These are phyloP conservation scores for Thamnophis elegans DNA, from an alignment of 2,797 vertebrate genomes.

Conservation along the genomic window DNA sequence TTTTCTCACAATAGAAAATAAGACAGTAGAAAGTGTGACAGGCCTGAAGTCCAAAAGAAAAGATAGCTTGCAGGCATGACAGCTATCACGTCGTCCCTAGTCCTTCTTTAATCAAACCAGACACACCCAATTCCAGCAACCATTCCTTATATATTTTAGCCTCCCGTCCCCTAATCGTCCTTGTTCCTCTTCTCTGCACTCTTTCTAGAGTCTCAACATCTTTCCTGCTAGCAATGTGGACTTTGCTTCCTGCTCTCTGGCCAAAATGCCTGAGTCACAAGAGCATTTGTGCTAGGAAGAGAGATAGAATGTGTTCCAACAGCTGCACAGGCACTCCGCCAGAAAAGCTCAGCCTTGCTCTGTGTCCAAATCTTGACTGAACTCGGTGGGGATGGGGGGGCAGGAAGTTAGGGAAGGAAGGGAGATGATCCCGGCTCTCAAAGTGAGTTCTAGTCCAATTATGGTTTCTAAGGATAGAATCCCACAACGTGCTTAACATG, in stretches of 20 bases:
- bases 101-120: too few relatives aligned
- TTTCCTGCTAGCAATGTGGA: neutral
- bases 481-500: neutral
- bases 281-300: slow-evolving; percentile 11
- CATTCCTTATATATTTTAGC: too few relatives aligned
- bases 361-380: neutral
- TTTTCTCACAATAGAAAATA: too few relatives aligned
- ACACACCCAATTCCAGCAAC: too few relatives aligned
- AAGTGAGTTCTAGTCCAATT: neutral
- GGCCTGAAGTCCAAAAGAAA: too few relatives aligned
- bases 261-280: slow-evolving; percentile 23
- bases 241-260: neutral
- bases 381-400: neutral
- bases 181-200: too few relatives aligned
- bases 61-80: too few relatives aligned
- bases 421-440: neutral
- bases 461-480: neutral
- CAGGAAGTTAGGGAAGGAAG: neutral
- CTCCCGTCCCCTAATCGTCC: too few relatives aligned
- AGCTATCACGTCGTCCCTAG: too few relatives aligned
- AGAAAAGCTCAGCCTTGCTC: neutral
- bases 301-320: neutral
- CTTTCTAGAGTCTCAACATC: neutral
- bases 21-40: too few relatives aligned
- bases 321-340: neutral